A percentile compares a stretch with the other conserved stretches of the same genome.
These are phyloP conservation scores for Galagoides demidoff DNA, from an alignment of 2,797 vertebrate species.

Conservation along the genomic window DNA sequence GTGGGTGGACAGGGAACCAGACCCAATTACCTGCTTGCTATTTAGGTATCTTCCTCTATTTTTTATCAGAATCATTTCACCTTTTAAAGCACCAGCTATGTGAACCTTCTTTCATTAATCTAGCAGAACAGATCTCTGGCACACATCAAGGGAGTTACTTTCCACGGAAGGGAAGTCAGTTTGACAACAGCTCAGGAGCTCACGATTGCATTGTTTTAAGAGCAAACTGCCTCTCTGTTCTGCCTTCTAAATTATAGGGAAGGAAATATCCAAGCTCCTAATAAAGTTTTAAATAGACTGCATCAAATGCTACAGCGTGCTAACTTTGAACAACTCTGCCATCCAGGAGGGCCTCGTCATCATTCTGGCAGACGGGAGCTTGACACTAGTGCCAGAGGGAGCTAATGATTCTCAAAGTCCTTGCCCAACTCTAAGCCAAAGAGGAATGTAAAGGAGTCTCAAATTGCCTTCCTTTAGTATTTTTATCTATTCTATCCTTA, in stretches of 20 bases:
- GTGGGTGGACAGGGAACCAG: background rate
- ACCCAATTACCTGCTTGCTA: background rate
- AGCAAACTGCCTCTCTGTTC: constrained; percentile 82
- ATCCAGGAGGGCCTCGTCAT: background rate
- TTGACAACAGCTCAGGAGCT: constrained; percentile 73
- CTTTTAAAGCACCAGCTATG: background rate
- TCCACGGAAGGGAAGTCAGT: constrained; percentile 58
- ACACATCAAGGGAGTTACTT: constrained; percentile 72
- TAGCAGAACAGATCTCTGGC: constrained; percentile 50
- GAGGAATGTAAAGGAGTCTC: background rate
- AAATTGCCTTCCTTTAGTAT: background rate
- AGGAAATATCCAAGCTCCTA: constrained; percentile 73
- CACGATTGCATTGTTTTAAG: constrained; percentile 75
- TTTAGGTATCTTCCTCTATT: background rate
- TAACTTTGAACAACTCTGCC: constrained; percentile 73
- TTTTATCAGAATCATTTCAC: background rate
- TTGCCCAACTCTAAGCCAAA: background rate
- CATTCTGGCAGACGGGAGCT: background rate
- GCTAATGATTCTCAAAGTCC: background rate
- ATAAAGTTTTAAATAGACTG: constrained; percentile 79
- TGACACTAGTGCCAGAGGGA: background rate
- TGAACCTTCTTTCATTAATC: constrained; percentile 49
- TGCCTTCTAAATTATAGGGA: constrained; percentile 82
- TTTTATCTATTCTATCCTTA: background rate
- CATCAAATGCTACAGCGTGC: background rate